phyloP scores from a whole-genome alignment of 2,113 vertebrate species.

The Aptenodytes patagonicus region DNA sequence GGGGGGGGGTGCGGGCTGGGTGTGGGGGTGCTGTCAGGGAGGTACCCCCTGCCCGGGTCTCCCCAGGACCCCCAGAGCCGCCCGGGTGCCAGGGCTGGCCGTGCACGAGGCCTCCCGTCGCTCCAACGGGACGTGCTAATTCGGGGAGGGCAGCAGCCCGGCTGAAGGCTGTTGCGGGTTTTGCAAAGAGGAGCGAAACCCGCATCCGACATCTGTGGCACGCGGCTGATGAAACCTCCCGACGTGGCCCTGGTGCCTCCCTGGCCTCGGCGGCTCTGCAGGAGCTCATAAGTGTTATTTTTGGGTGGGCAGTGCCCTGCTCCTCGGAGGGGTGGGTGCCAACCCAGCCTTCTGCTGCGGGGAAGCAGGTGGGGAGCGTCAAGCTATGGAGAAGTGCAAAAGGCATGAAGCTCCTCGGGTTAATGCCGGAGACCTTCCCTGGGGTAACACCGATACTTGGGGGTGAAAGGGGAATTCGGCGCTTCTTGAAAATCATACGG shows the following conservation, averaged over 20 bases:
- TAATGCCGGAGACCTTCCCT: background rate
- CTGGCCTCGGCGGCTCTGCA: background rate
- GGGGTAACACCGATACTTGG: background rate
- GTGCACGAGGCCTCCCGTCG: background rate
- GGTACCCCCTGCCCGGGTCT: too few species aligned
- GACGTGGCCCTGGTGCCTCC: background rate
- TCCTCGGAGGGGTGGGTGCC: background rate
- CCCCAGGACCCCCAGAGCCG: background rate
- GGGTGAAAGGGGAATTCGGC: accelerated
- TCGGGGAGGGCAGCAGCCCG: background rate
- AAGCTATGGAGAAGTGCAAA: background rate
- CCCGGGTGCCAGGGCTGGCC: background rate
- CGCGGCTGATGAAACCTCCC: background rate
- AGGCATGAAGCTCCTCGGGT: accelerated
- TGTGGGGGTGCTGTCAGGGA: background rate
- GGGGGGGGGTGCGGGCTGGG: background rate
- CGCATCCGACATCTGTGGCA: too few species aligned
- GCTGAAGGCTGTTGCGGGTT: background rate
- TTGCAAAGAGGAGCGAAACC: background rate
- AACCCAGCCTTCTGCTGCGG: background rate
- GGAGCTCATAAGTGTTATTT: background rate
- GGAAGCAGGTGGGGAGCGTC: background rate
- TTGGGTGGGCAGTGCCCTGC: background rate
- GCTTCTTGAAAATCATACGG: background rate
- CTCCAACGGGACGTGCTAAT: accelerated